Percentiles rank a stretch among this genome's conserved stretches.
These are phyloP conservation scores for Scyliorhinus canicula DNA, from an alignment of 2,797 vertebrate genomes.

Conservation along the genomic window DNA sequence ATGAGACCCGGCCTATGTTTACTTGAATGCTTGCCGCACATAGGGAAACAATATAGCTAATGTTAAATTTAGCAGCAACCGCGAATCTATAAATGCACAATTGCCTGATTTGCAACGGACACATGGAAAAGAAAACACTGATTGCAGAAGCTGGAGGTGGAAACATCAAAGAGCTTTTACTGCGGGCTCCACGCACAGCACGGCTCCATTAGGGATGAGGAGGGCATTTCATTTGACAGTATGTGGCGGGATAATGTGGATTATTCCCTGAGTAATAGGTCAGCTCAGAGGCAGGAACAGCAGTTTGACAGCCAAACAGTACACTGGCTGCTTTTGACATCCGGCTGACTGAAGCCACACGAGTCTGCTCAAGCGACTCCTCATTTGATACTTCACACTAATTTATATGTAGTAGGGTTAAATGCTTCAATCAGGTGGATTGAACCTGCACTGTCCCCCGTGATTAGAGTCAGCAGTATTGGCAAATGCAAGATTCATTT, in stretches of 20 bases:
- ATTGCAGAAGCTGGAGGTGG: not conserved
- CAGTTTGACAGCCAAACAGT: slow-evolving; percentile 1
- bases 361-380: not conserved
- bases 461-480: not conserved
- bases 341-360: not conserved
- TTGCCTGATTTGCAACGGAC: not conserved
- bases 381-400: not conserved
- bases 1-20: not conserved
- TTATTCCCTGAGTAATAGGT: not conserved
- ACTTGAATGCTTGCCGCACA: not conserved
- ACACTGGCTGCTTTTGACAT: not conserved
- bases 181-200: not conserved
- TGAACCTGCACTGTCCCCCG: not conserved
- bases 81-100: not conserved
- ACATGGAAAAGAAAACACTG: not conserved
- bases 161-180: not conserved
- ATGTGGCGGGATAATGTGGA: not conserved
- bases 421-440: not conserved
- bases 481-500: not conserved
- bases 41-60: not conserved
- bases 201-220: not conserved
- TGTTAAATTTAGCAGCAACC: not conserved
- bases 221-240: not conserved
- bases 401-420: not conserved
- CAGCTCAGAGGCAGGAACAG: not conserved